Percentiles rank a stretch among this genome's conserved stretches.
phyloP scores from a whole-genome alignment of 2,797 vertebrate species.

The Gadopsis bispinosus region DNA sequence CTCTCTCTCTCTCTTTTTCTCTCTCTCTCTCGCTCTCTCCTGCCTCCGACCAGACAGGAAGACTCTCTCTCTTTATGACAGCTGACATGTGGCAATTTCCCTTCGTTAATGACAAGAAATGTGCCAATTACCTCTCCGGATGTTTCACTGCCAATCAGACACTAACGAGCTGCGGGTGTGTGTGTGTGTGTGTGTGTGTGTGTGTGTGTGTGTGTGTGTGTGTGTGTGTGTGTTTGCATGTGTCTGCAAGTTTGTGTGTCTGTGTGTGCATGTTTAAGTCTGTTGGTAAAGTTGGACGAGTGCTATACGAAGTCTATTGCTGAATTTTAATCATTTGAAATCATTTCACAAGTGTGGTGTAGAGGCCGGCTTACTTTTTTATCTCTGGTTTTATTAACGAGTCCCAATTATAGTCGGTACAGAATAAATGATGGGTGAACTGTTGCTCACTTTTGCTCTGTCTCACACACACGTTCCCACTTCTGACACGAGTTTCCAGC shows the following conservation, averaged over 20 bases:
- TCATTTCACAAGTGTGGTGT: slow-evolving; percentile 32
- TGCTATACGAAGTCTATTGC: slow-evolving; percentile 32
- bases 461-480: slow-evolving; percentile 39
- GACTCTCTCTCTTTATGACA: slow-evolving; percentile 74
- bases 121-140: slow-evolving; percentile 93
- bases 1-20: slow-evolving; percentile 22
- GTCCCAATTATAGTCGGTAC: slow-evolving; percentile 64
- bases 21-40: slow-evolving; percentile 24
- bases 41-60: slow-evolving; percentile 53
- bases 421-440: slow-evolving; percentile 63
- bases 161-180: slow-evolving; percentile 89
- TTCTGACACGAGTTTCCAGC: slow-evolving; percentile 59
- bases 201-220: slow-evolving; percentile 77
- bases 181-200: slow-evolving; percentile 72
- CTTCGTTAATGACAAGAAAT: slow-evolving; percentile 94
- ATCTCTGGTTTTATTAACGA: slow-evolving; percentile 69
- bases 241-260: slow-evolving; percentile 53
- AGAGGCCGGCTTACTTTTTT: slow-evolving; percentile 55
- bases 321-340: slow-evolving; percentile 53
- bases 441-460: slow-evolving; percentile 65
- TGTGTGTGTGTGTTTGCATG: slow-evolving; percentile 64
- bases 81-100: slow-evolving; percentile 91
- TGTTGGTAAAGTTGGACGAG: slow-evolving; percentile 56
- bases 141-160: slow-evolving; percentile 91
- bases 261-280: slow-evolving; percentile 39